Conservation (phyloP, 2,888 invertebrate species). For the Celastrina argiolus region DNA sequence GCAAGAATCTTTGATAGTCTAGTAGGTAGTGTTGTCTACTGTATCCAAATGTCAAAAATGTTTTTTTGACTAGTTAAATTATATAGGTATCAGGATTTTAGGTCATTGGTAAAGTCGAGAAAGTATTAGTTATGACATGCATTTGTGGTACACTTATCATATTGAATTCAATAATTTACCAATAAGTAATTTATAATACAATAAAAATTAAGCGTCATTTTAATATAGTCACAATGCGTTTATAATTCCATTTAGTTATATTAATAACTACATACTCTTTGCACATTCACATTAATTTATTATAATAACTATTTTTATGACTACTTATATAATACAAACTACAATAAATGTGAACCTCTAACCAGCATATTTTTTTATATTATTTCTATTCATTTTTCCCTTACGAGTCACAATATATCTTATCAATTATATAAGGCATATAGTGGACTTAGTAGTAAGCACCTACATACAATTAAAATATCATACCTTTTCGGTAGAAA, state of each 20-base stretch:
- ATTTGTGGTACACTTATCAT: not conserved
- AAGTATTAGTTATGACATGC: not conserved
- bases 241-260: constrained; percentile 33
- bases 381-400: constrained; percentile 15
- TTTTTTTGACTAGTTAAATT: not conserved
- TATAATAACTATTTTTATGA: constrained; percentile 10
- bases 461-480: not conserved
- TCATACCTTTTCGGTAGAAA: not conserved
- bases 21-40: not conserved
- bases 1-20: no score
- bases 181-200: constrained; percentile 12
- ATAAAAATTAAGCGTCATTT: not conserved
- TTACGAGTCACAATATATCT: constrained; percentile 27
- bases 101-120: not conserved
- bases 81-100: not conserved
- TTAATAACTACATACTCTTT: not conserved
- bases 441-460: constrained; percentile 39
- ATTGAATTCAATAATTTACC: constrained; percentile 11
- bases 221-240: constrained; percentile 33
- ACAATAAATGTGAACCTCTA: constrained; percentile 71
- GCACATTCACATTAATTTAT: not conserved
- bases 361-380: constrained; percentile 55
- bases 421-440: constrained; percentile 49
- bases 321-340: constrained; percentile 51
- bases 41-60: not conserved